Evolutionary conservation across 2,888 invertebrate species (phyloP).

Genomic region (Pteria penguin): DNA sequence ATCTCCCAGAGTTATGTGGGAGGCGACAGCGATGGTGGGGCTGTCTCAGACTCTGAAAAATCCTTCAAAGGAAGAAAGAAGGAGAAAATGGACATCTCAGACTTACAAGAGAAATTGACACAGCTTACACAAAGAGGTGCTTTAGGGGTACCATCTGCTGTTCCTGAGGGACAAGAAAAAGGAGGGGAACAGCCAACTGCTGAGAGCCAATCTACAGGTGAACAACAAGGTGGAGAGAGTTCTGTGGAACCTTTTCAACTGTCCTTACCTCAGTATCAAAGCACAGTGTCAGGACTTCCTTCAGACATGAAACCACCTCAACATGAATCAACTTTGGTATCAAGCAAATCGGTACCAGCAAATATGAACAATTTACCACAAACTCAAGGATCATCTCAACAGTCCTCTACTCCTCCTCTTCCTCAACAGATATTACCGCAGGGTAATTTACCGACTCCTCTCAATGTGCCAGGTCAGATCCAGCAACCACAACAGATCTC

Average conservation of each 20-base stretch:
- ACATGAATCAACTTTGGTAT: constrained; percentile 24
- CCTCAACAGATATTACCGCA: constrained; percentile 8
- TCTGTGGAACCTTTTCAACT: background rate
- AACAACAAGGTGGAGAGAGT: background rate
- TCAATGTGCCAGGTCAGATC: constrained; percentile 22
- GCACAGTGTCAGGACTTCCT: constrained; percentile 28
- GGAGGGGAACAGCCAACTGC: constrained; percentile 17
- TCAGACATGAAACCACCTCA: constrained; percentile 51
- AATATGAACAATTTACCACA: constrained; percentile 17
- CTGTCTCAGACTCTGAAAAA: constrained; percentile 55
- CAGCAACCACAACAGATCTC: constrained; percentile 1
- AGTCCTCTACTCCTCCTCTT: background rate
- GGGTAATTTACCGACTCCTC: constrained; percentile 32
- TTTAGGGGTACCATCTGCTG: background rate
- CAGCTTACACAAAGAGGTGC: constrained; percentile 52
- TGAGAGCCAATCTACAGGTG: no score
- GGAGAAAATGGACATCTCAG: constrained; percentile 71
- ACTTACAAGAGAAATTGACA: constrained; percentile 67
- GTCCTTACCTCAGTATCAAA: constrained; percentile 2
- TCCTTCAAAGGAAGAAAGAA: constrained; percentile 53
- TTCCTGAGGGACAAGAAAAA: constrained; percentile 24
- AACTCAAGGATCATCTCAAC: background rate
- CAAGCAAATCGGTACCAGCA: constrained; percentile 25
- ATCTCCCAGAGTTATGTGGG: constrained; percentile 16
- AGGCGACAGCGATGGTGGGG: constrained; percentile 47